Evolutionary conservation across 35 echinoderm and acorn worm species (phyloP).

Genomic region (Nesometra sesokonis): DNA sequence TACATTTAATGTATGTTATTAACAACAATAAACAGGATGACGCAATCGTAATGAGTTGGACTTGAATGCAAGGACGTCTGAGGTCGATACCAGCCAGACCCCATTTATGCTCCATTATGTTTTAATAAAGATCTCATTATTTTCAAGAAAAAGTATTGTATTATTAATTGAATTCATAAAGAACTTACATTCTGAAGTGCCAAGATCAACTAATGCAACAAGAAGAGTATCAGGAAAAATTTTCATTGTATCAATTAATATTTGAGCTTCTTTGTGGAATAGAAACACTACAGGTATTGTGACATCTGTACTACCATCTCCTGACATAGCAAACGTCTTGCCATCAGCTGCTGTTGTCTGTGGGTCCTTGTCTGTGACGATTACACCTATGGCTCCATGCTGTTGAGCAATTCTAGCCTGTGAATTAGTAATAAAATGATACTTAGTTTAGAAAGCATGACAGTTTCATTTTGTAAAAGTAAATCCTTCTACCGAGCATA

Average conservation of each 20-base stretch:
- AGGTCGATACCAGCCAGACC: too few species aligned
- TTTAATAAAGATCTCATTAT: too few species aligned
- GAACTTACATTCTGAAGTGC: background rate
- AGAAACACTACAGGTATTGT: constrained; percentile 68
- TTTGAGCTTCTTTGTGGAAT: constrained; percentile 76
- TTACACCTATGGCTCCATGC: constrained; percentile 56
- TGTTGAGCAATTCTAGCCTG: constrained; percentile 62
- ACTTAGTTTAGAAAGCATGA: background rate
- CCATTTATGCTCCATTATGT: too few species aligned
- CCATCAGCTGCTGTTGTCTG: constrained; percentile 59
- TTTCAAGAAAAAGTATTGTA: too few species aligned
- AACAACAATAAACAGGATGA: too few species aligned
- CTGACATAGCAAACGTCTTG: constrained; percentile 84
- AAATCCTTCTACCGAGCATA: too few species aligned
- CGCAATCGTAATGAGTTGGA: too few species aligned
- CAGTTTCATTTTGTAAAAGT: too few species aligned
- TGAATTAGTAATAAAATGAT: background rate
- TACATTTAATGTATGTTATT: too few species aligned
- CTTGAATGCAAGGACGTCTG: too few species aligned
- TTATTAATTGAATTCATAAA: too few species aligned
- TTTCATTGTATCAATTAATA: constrained; percentile 43
- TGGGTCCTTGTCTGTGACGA: constrained; percentile 75
- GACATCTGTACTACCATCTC: constrained; percentile 75
- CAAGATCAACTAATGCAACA: background rate
- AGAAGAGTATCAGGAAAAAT: background rate